These are phyloP conservation scores for Cheilosia impressa DNA, from an alignment of 2,888 invertebrate species.

Conservation along the genomic window DNA sequence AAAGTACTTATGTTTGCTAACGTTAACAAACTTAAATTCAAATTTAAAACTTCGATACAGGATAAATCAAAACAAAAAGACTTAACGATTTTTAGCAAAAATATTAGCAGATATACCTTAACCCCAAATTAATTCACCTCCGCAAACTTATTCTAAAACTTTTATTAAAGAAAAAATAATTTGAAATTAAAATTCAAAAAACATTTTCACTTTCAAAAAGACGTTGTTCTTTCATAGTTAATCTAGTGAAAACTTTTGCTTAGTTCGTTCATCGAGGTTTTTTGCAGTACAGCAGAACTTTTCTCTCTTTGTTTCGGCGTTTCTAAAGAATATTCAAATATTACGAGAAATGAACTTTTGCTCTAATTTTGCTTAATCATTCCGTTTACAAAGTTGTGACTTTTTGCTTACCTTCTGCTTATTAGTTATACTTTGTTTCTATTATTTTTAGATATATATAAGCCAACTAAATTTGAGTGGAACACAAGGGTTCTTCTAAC, in stretches of 20 bases:
- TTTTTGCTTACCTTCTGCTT: constrained; percentile 18
- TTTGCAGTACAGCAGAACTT: constrained; percentile 3
- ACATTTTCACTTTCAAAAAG: too few species aligned
- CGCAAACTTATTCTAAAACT: too few species aligned
- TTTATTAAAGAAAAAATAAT: not conserved
- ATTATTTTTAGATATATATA: not conserved
- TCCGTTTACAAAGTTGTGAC: not conserved
- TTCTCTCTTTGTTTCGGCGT: constrained; percentile 6
- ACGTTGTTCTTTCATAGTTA: constrained; percentile 1
- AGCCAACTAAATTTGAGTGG: not conserved
- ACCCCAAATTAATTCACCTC: not conserved
- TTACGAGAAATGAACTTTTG: constrained; percentile 9
- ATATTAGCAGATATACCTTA: not conserved
- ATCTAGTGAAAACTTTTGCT: constrained; percentile 12
- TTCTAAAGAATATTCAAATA: constrained; percentile 28
- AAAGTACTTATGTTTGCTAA: too few species aligned
- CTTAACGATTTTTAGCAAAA: not conserved
- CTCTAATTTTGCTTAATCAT: constrained; percentile 4
- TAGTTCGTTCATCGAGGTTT: not conserved
- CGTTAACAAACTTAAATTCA: too few species aligned
- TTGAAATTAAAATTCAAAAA: not conserved
- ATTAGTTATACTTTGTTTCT: constrained; percentile 30
- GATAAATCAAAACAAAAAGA: too few species aligned
- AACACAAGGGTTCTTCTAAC: not conserved
- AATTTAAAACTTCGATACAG: too few species aligned